Evolutionary conservation across 2,888 invertebrate species (phyloP), one percentile per base, ranked within the genome.

Genomic region (Buathra laborator): DNA sequence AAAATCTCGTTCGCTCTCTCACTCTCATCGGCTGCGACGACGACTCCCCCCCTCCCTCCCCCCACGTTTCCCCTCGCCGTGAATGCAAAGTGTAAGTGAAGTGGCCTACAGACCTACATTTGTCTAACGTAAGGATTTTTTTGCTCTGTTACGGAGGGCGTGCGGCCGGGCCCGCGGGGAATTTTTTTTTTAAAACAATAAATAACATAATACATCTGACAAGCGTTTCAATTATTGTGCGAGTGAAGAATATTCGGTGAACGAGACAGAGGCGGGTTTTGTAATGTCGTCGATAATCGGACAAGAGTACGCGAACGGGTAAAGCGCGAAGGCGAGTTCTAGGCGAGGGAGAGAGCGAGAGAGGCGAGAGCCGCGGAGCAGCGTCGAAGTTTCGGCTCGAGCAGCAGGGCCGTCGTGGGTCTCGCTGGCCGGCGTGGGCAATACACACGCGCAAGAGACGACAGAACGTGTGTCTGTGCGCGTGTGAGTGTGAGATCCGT

Each of bases 31-130:
- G 14, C 62, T 12, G 12, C 29, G 32, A 62, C 62, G 29, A 62
- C 37, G 44, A 9, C 68, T 14, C 44, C 62, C 48, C 75, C 70
- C 68, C 67, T 59, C 71, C 64, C 76, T 72, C 64, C 51, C 78
- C 84, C 76, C 64, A 32, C 37, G 48, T 71, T 56, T 62, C 80
- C 74, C 81, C 74, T 76, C 51, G 79, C 76, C 79, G 62, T 46
- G 95, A 96, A 96, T 96, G 96, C 96, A 96, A 96, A 96, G 96
- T 96, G 96, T 96, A 96, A 96, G 96, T 96, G 96, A 96, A 96
- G 96, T 97, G 97, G 96, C 97, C 97, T 96, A 97, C 96, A 97
- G 97, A 97, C 97, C 97, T 97, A 97, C 96, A 97, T 97, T 96
- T 95, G 95, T 95, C 95, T 95, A 95, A 95, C 95, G 95, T 95